Conservation (phyloP, 2,113 vertebrate species). For the Siphamia tubifer region DNA sequence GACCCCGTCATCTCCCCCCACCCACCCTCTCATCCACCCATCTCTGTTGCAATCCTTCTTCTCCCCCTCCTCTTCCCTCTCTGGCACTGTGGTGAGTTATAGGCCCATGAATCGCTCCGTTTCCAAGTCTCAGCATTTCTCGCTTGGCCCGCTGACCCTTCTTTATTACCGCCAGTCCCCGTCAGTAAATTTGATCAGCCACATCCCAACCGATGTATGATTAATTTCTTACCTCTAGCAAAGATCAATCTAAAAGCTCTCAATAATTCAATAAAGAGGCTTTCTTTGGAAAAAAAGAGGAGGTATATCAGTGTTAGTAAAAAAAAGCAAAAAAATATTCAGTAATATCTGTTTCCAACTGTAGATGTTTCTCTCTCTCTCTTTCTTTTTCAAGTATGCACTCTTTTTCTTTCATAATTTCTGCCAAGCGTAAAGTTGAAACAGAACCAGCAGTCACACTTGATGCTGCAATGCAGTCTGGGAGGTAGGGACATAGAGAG, state of each 20-base stretch:
- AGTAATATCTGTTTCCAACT: neutral
- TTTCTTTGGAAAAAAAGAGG: neutral
- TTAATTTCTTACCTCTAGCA: conserved; percentile 41
- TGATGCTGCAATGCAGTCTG: conserved; percentile 37
- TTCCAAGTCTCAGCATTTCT: conserved; percentile 69
- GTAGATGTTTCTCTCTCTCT: neutral
- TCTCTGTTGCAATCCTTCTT: conserved; percentile 11
- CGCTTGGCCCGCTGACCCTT: conserved; percentile 42
- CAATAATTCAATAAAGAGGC: conserved; percentile 46
- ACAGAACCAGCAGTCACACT: conserved; percentile 8
- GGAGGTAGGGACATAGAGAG: neutral
- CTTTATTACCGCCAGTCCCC: conserved; percentile 51
- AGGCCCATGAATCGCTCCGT: conserved; percentile 54
- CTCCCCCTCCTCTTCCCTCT: neutral
- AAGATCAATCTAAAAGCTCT: conserved; percentile 48
- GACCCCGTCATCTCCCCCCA: neutral
- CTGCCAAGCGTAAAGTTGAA: conserved; percentile 1
- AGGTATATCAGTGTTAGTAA: neutral
- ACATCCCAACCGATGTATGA: conserved; percentile 44
- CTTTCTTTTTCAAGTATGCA: neutral
- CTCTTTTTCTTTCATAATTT: neutral
- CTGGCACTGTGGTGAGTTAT: conserved; percentile 54
- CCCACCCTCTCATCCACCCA: neutral
- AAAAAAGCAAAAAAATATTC: neutral
- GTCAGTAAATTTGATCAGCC: conserved; percentile 57